Conservation (phyloP, 2,888 invertebrate species). For the Eupithecia subfuscata region DNA sequence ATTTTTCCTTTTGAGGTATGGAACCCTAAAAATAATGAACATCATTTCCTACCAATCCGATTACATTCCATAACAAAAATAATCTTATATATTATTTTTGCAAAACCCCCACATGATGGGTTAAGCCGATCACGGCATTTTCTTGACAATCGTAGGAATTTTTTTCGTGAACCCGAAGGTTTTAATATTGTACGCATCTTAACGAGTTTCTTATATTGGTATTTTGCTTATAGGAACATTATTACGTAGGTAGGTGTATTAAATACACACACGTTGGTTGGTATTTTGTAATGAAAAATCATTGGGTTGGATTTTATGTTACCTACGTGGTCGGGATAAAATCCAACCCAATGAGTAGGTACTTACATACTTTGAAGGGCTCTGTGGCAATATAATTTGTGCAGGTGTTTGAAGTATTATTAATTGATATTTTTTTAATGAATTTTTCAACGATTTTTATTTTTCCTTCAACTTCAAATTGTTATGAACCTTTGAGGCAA, state of each 20-base stretch:
- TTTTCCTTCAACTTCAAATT: too few species aligned
- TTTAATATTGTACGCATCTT: not conserved
- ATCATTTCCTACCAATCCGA: not conserved
- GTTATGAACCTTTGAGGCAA: too few species aligned
- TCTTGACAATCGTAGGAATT: conserved; percentile 10
- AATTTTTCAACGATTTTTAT: too few species aligned
- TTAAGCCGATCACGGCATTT: conserved; percentile 9
- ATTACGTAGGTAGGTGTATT: not conserved
- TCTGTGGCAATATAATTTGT: too few species aligned
- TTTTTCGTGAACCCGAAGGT: not conserved
- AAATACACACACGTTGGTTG: not conserved
- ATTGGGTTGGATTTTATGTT: too few species aligned
- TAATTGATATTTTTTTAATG: too few species aligned
- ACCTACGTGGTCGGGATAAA: too few species aligned
- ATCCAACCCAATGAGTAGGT: too few species aligned
- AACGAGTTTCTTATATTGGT: not conserved
- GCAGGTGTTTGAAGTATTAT: too few species aligned
- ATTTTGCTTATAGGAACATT: not conserved
- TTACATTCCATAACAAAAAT: not conserved
- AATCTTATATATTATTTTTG: not conserved
- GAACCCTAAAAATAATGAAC: not conserved
- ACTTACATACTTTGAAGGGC: too few species aligned
- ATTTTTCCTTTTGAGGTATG: too few species aligned
- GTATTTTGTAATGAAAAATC: not conserved
- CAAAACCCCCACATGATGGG: not conserved